Evolutionary conservation across 2,113 vertebrate genomes (phyloP).

Genomic region (Microtus montanus): DNA sequence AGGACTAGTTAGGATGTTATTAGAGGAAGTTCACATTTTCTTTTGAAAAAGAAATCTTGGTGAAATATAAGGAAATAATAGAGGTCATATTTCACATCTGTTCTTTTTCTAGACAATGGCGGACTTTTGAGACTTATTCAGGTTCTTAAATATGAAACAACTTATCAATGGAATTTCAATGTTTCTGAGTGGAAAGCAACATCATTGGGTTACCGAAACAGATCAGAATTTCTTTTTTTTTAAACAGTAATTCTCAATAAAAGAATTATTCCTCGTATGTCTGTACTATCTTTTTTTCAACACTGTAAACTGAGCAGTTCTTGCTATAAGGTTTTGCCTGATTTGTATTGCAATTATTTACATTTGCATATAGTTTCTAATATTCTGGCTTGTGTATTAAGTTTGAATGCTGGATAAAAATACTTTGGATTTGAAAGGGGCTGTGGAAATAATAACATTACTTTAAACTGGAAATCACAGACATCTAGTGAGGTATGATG

Average conservation of each 20-base stretch:
- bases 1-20: not conserved
- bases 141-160: conserved; percentile 40
- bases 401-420: not conserved
- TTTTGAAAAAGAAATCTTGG: not conserved
- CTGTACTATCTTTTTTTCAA: not conserved
- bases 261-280: not conserved
- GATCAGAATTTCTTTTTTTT: not conserved
- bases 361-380: not conserved
- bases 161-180: conserved; percentile 24
- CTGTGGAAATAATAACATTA: not conserved
- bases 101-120: conserved; percentile 33
- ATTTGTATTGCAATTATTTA: not conserved
- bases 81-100: conserved; percentile 5
- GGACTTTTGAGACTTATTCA: not conserved
- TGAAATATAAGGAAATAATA: conserved; percentile 54
- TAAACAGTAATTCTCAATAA: not conserved
- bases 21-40: conserved; percentile 32
- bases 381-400: not conserved
- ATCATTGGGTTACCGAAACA: not conserved
- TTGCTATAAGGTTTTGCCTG: not conserved
- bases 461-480: not conserved
- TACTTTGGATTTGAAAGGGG: not conserved
- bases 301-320: not conserved
- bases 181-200: not conserved
- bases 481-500: not conserved